These are phyloP conservation scores for Sylvilagus bachmani DNA, from an alignment of 2,113 vertebrate species.

Conservation along the genomic window DNA sequence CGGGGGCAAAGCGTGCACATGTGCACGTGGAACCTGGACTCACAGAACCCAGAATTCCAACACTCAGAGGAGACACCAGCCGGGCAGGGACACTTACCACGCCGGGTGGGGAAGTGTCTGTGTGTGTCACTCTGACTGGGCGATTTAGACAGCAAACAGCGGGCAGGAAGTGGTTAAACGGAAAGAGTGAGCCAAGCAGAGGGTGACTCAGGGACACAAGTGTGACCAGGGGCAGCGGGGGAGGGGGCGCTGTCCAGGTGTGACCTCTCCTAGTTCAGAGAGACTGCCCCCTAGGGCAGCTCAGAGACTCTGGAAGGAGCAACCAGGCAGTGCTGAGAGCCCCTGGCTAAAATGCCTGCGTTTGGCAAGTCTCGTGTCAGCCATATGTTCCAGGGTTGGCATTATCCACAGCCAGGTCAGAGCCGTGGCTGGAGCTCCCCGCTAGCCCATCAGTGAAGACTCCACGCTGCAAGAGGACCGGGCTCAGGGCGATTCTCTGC, in stretches of 20 bases:
- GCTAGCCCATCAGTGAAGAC: neutral
- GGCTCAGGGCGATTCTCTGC: neutral
- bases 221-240: neutral
- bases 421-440: neutral
- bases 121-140: constrained; percentile 67
- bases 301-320: neutral
- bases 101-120: neutral
- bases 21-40: neutral
- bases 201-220: constrained; percentile 49
- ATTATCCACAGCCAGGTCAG: neutral
- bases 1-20: neutral
- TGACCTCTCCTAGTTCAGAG: neutral
- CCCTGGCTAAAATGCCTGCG: neutral
- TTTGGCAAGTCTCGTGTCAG: neutral
- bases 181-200: neutral
- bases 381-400: neutral
- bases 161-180: constrained; percentile 76
- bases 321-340: neutral
- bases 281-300: neutral
- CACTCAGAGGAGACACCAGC: neutral
- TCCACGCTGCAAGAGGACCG: neutral
- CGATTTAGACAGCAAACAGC: constrained; percentile 57
- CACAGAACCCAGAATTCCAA: constrained; percentile 31
- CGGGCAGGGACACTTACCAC: neutral
- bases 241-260: neutral